Evolutionary conservation across 2,888 invertebrate genomes (phyloP), one percentile per base, ranked within the genome.

Genomic region (Limenitis camilla): DNA sequence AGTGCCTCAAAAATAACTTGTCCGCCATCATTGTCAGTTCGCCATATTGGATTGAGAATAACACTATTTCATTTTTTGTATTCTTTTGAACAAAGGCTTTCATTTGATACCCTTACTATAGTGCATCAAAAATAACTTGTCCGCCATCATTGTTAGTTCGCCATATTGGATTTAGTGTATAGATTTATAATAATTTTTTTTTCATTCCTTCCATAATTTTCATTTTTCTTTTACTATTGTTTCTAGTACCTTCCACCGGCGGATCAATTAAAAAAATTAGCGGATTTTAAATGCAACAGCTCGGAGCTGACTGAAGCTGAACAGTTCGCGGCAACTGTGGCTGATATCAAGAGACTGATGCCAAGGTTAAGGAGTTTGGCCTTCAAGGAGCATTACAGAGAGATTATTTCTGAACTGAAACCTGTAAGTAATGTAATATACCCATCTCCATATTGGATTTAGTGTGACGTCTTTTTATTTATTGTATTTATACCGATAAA

Each of bases 321-420:
- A 74, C 96, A 96, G 76, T 99, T 99, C 81, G 95, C 95, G 45
- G 93, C 97, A 0, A 94, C 94, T 30, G 92, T 98, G 67, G 93
- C 96, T 0, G 94, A 95, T 69, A 92, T 99, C 10, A 97, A 97
- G 79, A 89, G 97, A 6, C 85, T 99, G 6, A 88, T 92, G 53
- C 96, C 98, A 0, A 88, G 98, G 32, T 79, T 99, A 49, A 93
- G 96, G 68, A 96, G 97, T 53, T 89, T 99, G 49, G 93, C 95
- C 65, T 98, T 99, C 78, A 93, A 95, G 76, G 91, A 96, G 65
- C 93, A 92, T 60, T 96, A 96, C 70, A 85, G 91, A 0, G 99
- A 99, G 78, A 90, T 95, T 74, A 92, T 98, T 33, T 90, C 91
- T 38, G 96, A 96, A 69, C 91, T 95, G 31, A 96, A 96, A 83